Percentiles rank a stretch among this genome's conserved stretches.
Evolutionary conservation across 2,113 vertebrate species (phyloP).

Genomic region (Spea bombifrons): DNA sequence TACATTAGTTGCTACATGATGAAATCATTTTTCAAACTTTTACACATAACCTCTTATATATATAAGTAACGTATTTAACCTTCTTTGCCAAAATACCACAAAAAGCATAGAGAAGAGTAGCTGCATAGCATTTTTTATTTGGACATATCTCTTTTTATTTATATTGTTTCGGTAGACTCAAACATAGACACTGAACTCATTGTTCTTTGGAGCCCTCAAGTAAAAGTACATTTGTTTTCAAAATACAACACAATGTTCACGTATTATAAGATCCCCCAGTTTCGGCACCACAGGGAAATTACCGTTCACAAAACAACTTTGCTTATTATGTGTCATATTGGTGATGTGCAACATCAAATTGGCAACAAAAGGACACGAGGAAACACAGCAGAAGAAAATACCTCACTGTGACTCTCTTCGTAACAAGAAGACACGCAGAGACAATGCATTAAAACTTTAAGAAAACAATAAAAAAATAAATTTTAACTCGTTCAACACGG

Average conservation of each 20-base stretch:
- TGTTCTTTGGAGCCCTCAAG: not conserved
- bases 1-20: no score
- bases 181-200: not conserved
- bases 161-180: not conserved
- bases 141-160: no score
- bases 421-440: constrained; percentile 26
- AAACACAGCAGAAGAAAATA: constrained; percentile 22
- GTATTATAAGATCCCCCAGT: constrained; percentile 31
- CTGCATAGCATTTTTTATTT: no score
- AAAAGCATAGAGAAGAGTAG: no score
- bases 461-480: constrained; percentile 2
- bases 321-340: constrained; percentile 37
- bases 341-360: constrained; percentile 31
- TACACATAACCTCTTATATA: no score
- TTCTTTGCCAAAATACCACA: no score
- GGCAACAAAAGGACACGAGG: constrained; percentile 28
- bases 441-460: constrained; percentile 24
- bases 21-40: no score
- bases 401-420: constrained; percentile 13
- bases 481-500: constrained; percentile 4
- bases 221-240: constrained; percentile 35
- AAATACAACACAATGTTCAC: constrained; percentile 37
- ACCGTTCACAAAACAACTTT: constrained; percentile 34
- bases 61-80: no score
- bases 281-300: constrained; percentile 34